Evolutionary conservation across 1,140 invertebrate genomes (phyloP), one percentile per base, ranked within the genome.

Genomic region (Apocrypta bakeri): DNA sequence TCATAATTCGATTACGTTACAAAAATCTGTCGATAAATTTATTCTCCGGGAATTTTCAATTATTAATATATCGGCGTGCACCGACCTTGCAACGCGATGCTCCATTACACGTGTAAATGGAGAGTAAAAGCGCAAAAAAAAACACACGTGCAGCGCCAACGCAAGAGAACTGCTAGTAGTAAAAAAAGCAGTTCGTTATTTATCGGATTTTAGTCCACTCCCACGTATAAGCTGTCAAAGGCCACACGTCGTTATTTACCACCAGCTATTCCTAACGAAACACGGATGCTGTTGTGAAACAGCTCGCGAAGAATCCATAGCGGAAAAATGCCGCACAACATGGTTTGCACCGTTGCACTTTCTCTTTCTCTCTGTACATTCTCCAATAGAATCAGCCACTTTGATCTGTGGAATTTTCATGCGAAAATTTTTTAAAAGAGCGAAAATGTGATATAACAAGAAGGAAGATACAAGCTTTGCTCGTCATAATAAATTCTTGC

Each of bases 181-280:
- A 64, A 61, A 61, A 29, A 24, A 69, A 27, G n/a, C n/a, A 24
- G 31, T 27, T 73, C 24, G 14, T 74, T 74, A 61, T 74, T 74
- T 74, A 74, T 74, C 72, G 72, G 25, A 14, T 81, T 81, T 81
- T 79, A 79, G 68, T 79, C 66, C 1, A 68, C 64, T 40, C 78
- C 42, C 37, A 21, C 42, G 12, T 37, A 66, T 40, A 11, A 72
- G 71, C 69, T 72, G 69, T 72, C 27, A 71, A 33, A 80, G 42
- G 71, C 68, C 27, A 4, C 24, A 4, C 33, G 33, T 37, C 33
- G 48, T 72, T 72, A 69, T 79, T 69, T 68, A 64, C 56, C 66
- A 21, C 42, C 40, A 42, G 40, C 40, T 42, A 42, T 42, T 11
- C 11, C 7, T 42, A 69, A 68, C 64, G 21, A 33, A 27, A 25